Base-by-base conservation (phyloP, 2,797 vertebrate species). In the Threskiornis aethiopicus region DNA sequence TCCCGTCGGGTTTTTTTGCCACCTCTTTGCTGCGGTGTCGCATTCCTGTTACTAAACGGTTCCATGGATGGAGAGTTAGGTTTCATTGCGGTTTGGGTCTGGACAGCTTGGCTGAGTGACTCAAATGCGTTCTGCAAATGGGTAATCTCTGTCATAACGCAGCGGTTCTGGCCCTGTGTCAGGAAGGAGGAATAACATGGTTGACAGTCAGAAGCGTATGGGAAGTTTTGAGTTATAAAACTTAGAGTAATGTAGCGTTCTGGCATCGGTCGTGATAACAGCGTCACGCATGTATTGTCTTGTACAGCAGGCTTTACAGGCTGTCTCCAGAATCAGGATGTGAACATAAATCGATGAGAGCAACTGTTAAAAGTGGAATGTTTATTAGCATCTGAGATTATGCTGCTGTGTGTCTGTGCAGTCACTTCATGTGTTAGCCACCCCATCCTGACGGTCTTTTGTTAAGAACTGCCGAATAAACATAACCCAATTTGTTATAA, bases 51-150 rank as follows among this genome's bases (percentile, higher is more conserved):
- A 1, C 16, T 20, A 16, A 62, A 1, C 2, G 17, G 3, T 28
- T 29, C 75, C 31, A 0, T 7, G 64, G 17, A 1, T 39, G 67
- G 31, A 52, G 25, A 13, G 19, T 7, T 10, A 0, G 17, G 0
- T 49, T 20, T 33, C 66, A 1, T 0, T 3, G 37, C 6, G 59
- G 7, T 10, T 0, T 41, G 1, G 28, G 3, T 62, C 12, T 21
- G 12, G 13, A 0, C 42, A 0, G 37, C 7, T 35, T 16, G 71
- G 57, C 42, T 14, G 64, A 5, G 57, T 44, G 89, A 37, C 52
- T 77, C 59, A 55, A 39, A 1, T 4, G n/a, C 59, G 66, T 42
- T 6, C 62, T 35, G 89, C 16, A 1, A 1, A 4, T 66, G 35
- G n/a, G 29, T 35, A 3, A n/a, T 17, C 21, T 37, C 26, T 71